Evolutionary conservation across 2,797 vertebrate species (phyloP).

Genomic region (Clarias laeviceps): DNA sequence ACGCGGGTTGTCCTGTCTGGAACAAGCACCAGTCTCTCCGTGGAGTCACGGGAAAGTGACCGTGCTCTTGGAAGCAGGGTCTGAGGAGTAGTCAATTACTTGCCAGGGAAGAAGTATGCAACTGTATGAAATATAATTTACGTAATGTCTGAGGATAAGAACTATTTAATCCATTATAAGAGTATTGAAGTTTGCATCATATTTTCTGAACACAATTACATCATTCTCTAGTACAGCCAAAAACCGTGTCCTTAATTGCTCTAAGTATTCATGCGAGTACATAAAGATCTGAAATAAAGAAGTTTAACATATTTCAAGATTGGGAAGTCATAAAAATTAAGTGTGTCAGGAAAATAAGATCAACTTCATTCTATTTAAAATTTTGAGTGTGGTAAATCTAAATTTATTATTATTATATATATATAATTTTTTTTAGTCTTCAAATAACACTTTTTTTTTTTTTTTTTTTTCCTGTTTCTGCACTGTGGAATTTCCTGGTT

Average conservation of each 20-base stretch:
- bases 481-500: background rate
- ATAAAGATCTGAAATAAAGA: background rate
- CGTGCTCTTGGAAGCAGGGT: background rate
- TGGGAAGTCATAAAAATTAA: background rate
- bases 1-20: slow-evolving; percentile 72
- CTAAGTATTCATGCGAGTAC: background rate
- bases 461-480: background rate
- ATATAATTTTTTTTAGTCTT: no score
- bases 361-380: background rate
- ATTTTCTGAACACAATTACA: background rate
- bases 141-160: background rate
- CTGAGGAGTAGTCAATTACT: background rate
- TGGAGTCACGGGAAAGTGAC: slow-evolving; percentile 35
- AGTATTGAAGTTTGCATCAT: background rate
- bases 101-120: background rate
- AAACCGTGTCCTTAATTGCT: background rate
- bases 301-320: background rate
- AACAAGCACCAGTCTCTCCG: slow-evolving; percentile 39
- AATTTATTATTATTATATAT: no score
- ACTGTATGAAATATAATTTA: background rate
- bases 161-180: background rate
- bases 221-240: background rate
- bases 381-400: background rate
- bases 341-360: background rate
- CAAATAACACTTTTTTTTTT: background rate